Conservation (phyloP, 2,888 invertebrate genomes). For the Thera britannica region DNA sequence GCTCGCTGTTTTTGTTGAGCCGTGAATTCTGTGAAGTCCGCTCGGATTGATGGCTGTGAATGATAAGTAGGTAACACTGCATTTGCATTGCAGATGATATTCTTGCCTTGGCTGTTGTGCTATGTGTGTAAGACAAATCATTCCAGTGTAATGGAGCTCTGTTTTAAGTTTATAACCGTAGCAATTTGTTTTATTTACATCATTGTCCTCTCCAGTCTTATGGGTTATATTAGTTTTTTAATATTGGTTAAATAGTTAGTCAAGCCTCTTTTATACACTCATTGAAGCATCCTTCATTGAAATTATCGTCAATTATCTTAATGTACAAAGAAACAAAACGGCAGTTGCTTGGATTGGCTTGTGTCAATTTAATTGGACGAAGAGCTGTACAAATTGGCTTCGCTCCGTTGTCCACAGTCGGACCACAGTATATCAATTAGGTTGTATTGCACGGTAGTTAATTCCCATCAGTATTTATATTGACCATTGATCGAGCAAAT, state of each 20-base stretch:
- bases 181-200: not conserved
- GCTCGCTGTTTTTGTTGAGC: constrained; percentile 11
- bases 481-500: constrained; percentile 66
- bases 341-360: constrained; percentile 51
- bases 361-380: constrained; percentile 68
- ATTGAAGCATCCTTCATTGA: constrained; percentile 2
- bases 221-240: not conserved
- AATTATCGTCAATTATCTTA: constrained; percentile 9
- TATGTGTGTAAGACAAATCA: not conserved
- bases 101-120: constrained; percentile 2
- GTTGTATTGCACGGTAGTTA: constrained; percentile 61
- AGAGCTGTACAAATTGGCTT: constrained; percentile 61
- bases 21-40: constrained; percentile 8
- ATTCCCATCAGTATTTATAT: constrained; percentile 64
- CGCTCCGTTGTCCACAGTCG: constrained; percentile 43
- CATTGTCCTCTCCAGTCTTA: not conserved
- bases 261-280: not conserved
- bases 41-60: constrained; percentile 19
- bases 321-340: constrained; percentile 38
- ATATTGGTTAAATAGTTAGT: not conserved
- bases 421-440: constrained; percentile 71
- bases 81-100: constrained; percentile 22
- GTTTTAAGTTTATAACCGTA: no score
- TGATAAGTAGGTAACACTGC: constrained; percentile 6
- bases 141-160: not conserved